Conservation (phyloP, 2,113 vertebrate genomes). For the Hippotragus niger region DNA sequence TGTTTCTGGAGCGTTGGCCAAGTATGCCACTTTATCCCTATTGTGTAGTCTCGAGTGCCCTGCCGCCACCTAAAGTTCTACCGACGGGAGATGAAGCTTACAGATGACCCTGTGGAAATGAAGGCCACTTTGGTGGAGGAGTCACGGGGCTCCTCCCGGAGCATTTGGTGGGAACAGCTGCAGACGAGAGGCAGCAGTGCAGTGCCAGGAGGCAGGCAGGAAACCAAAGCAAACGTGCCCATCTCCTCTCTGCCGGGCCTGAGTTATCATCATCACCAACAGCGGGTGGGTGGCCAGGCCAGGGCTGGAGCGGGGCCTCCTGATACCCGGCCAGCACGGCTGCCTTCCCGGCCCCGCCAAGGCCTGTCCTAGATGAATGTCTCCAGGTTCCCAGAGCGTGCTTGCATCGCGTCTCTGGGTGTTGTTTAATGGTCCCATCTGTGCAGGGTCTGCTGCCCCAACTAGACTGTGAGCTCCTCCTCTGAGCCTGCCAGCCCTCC, state of each 20-base stretch:
- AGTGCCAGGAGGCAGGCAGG: neutral
- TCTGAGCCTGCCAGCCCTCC: neutral
- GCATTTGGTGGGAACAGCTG: neutral
- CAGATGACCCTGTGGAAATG: neutral
- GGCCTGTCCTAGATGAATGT: neutral
- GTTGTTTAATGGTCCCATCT: constrained; percentile 43
- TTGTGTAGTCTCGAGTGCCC: neutral
- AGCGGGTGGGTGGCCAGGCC: constrained; percentile 24
- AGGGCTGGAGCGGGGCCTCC: neutral
- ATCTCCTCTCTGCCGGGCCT: neutral
- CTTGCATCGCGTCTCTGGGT: neutral
- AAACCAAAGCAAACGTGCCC: neutral
- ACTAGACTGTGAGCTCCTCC: constrained; percentile 62
- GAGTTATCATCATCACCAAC: neutral
- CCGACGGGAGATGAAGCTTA: neutral
- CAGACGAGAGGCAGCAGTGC: neutral
- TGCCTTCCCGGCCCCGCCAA: neutral
- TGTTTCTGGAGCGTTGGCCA: neutral
- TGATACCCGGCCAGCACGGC: neutral
- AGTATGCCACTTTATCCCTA: neutral
- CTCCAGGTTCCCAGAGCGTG: neutral
- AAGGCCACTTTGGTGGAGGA: neutral
- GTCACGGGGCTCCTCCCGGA: neutral
- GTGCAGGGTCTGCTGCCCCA: constrained; percentile 1
- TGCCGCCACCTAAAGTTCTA: neutral